phyloP scores from a whole-genome alignment of 2,888 invertebrate species.

The Psococerastis gibbosa region DNA sequence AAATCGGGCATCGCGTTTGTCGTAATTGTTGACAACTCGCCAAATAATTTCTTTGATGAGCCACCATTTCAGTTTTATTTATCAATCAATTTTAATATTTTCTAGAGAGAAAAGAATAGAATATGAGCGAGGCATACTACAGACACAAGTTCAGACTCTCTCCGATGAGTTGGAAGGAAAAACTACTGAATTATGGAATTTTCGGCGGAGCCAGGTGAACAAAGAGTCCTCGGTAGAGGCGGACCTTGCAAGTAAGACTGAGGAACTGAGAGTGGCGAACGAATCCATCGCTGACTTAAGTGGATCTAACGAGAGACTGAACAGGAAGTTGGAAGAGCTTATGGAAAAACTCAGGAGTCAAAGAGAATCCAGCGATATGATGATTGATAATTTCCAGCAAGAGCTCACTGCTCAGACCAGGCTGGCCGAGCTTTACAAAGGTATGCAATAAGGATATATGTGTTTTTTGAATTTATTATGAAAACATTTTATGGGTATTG shows the following conservation, averaged over 20 bases:
- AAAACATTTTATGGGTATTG: too few relatives aligned
- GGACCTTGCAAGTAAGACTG: conserved; percentile 54
- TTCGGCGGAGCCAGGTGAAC: conserved; percentile 51
- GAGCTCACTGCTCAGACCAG: conserved; percentile 74
- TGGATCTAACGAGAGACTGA: conserved; percentile 47
- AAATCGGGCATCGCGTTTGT: too few relatives aligned
- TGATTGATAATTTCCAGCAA: conserved; percentile 53
- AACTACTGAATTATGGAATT: conserved; percentile 55
- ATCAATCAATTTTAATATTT: conserved; percentile 11
- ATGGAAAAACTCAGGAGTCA: conserved; percentile 51
- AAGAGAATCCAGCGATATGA: conserved; percentile 43
- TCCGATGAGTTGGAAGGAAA: conserved; percentile 60
- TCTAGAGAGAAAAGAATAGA: conserved; percentile 56
- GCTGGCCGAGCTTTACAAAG: conserved; percentile 67
- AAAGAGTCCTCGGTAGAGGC: conserved; percentile 48
- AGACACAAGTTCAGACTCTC: conserved; percentile 58
- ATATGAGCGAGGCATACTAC: conserved; percentile 56
- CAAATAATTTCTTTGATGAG: too few relatives aligned
- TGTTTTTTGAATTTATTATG: conserved; percentile 13
- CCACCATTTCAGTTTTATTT: conserved; percentile 9
- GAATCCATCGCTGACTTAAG: conserved; percentile 46
- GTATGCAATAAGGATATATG: conserved; percentile 19
- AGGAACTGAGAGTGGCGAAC: conserved; percentile 55
- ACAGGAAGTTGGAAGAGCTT: conserved; percentile 44
- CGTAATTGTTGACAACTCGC: too few relatives aligned